A percentile compares a stretch with the other conserved stretches of the same genome.
Conservation (phyloP, 2,113 vertebrate genomes). For the Pandion haliaetus region DNA sequence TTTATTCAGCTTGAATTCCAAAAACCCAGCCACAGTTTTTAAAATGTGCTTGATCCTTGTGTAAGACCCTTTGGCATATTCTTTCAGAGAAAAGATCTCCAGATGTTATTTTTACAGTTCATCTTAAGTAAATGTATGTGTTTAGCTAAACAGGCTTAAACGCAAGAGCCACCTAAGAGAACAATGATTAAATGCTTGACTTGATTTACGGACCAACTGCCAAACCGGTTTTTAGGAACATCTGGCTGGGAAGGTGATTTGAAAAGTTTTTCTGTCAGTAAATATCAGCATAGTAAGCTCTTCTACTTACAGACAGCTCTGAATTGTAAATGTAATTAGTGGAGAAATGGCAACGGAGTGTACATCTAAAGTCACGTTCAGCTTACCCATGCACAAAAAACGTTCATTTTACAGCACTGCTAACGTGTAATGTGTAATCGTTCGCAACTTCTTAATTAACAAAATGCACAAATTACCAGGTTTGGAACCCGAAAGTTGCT, state of each 20-base stretch:
- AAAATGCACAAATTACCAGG: neutral
- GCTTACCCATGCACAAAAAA: neutral
- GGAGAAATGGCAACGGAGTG: neutral
- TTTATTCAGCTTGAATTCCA: conserved; percentile 32
- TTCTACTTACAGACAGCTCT: neutral
- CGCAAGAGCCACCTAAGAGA: conserved; percentile 24
- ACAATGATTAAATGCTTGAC: conserved; percentile 27
- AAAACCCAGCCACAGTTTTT: neutral
- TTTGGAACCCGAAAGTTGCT: neutral
- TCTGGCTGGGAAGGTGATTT: conserved; percentile 29
- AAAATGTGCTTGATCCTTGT: conserved; percentile 11
- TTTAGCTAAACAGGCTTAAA: conserved; percentile 52
- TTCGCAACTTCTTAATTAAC: neutral
- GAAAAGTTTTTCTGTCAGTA: conserved; percentile 21
- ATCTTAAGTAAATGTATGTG: conserved; percentile 26
- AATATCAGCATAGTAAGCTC: conserved; percentile 9
- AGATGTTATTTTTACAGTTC: conserved; percentile 49
- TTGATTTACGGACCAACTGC: conserved; percentile 39
- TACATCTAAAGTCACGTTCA: neutral
- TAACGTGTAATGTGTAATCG: neutral
- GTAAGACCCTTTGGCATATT: conserved; percentile 31
- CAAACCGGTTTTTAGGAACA: conserved; percentile 17
- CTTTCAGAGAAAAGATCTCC: conserved; percentile 11
- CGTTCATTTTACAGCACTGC: neutral
- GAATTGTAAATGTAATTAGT: neutral